phyloP scores from a whole-genome alignment of 2,888 invertebrate genomes.

The Cheilosia vernalis region DNA sequence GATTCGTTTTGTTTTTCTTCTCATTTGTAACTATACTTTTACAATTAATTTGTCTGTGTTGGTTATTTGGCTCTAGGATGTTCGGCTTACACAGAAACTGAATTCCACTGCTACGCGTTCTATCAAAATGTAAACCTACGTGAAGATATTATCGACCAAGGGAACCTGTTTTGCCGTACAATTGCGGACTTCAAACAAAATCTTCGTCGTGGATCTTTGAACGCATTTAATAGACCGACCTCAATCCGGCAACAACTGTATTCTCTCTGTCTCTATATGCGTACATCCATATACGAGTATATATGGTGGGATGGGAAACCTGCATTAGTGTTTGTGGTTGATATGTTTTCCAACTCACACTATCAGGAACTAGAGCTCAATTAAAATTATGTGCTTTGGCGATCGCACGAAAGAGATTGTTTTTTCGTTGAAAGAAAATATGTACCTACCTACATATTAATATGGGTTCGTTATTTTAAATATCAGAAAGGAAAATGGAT shows the following conservation, averaged over 20 bases:
- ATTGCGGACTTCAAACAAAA: constrained; percentile 25
- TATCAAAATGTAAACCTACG: constrained; percentile 1
- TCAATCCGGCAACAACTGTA: constrained; percentile 29
- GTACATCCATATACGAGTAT: not conserved
- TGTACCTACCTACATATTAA: not conserved
- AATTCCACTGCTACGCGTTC: constrained; percentile 1
- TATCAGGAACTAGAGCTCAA: constrained; percentile 27
- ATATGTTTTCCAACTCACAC: constrained; percentile 26
- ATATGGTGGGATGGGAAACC: not conserved
- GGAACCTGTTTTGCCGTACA: constrained; percentile 36
- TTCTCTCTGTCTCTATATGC: not conserved
- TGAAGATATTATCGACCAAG: not conserved
- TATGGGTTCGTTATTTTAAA: not conserved
- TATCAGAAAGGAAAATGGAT: constrained; percentile 1
- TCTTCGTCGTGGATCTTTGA: constrained; percentile 39
- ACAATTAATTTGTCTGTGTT: not conserved
- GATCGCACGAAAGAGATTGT: constrained; percentile 21
- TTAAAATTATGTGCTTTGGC: constrained; percentile 30
- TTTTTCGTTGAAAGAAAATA: not conserved
- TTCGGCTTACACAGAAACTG: not conserved
- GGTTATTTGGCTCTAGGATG: not conserved
- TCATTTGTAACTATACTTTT: not conserved
- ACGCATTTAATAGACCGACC: constrained; percentile 42
- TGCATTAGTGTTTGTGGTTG: not conserved
- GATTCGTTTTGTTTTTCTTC: not conserved